These are phyloP conservation scores for Hermatobates lingyangjiaoensis DNA, from an alignment of 1,140 invertebrate genomes.

Conservation along the genomic window DNA sequence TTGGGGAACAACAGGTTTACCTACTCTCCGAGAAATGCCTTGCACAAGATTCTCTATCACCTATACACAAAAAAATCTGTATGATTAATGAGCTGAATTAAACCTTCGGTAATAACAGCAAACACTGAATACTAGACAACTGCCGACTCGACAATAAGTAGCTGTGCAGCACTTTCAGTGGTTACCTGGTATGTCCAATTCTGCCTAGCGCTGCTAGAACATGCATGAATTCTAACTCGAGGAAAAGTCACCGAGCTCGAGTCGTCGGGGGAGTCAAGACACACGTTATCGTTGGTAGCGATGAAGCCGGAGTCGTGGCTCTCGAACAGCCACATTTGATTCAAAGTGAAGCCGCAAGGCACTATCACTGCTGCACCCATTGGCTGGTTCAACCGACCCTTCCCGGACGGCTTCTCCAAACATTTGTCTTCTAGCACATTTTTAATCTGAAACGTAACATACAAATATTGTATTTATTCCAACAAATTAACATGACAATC, in stretches of 20 bases:
- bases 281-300: conserved; percentile 45
- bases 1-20: no score
- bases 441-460: conserved; percentile 30
- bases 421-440: conserved; percentile 33
- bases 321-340: conserved; percentile 57
- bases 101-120: no score
- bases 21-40: no score
- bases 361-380: conserved; percentile 39
- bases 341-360: conserved; percentile 29
- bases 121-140: no score
- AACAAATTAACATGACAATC: neutral
- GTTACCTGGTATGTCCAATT: conserved; percentile 36
- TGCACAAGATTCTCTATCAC: no score
- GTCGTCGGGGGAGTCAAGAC: conserved; percentile 39
- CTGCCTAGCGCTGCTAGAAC: conserved; percentile 36
- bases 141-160: no score
- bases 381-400: conserved; percentile 34
- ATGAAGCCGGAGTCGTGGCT: conserved; percentile 29
- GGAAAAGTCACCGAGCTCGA: conserved; percentile 23
- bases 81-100: no score
- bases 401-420: conserved; percentile 33
- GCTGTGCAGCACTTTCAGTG: no score
- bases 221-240: conserved; percentile 44
- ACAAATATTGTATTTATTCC: no score
- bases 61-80: no score